Evolutionary conservation across 2,888 invertebrate species (phyloP).

Genomic region (Dasypolia templi): DNA sequence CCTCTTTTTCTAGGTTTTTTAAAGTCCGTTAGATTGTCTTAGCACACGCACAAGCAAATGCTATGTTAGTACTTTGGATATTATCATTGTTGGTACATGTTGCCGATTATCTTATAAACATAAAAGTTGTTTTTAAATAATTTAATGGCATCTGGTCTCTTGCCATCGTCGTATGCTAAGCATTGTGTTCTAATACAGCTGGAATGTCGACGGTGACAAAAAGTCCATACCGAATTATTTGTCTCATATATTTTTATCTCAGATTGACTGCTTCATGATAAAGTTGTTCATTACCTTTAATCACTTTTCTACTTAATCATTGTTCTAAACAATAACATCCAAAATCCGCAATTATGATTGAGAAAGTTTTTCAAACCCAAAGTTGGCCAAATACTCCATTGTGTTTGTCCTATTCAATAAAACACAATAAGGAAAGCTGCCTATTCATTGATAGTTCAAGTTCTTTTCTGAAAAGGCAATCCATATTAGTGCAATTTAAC

Average conservation of each 20-base stretch:
- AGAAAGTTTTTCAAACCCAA: conserved; percentile 14
- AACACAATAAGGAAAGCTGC: conserved; percentile 49
- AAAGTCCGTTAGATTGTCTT: conserved; percentile 1
- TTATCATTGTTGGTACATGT: background rate
- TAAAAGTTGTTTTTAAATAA: background rate
- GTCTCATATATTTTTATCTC: background rate
- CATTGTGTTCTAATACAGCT: too few species aligned
- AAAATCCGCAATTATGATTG: background rate
- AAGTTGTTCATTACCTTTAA: background rate
- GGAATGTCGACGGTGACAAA: too few species aligned
- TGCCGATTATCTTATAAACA: background rate
- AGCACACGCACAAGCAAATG: background rate
- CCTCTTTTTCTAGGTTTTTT: conserved; percentile 47
- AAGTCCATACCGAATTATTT: background rate
- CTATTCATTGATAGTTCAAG: conserved; percentile 57
- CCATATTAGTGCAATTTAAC: conserved; percentile 62
- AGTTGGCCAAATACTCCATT: conserved; percentile 42
- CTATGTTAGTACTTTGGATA: background rate
- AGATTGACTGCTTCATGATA: background rate
- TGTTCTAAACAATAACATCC: conserved; percentile 6
- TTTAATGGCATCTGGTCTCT: too few species aligned
- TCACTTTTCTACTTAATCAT: background rate
- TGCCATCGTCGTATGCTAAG: too few species aligned
- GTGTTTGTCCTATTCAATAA: conserved; percentile 42
- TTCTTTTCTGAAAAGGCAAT: conserved; percentile 50